Conservation (phyloP, 2,113 vertebrate genomes). For the Onychorhynchus coronatus region DNA sequence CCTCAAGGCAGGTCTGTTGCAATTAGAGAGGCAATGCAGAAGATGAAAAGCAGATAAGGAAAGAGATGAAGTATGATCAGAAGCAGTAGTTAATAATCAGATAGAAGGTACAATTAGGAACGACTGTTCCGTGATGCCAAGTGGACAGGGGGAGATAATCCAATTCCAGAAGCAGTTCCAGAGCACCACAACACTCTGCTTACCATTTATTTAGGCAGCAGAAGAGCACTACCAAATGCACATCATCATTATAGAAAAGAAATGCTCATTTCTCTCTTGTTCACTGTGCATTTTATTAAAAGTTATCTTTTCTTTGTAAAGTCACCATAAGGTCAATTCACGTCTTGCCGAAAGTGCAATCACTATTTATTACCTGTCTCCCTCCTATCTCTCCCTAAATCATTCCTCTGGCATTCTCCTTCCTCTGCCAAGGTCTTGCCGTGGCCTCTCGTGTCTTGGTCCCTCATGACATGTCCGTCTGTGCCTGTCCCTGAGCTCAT, state of each 20-base stretch:
- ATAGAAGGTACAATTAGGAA: slow-evolving; percentile 22
- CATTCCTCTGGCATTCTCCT: background rate
- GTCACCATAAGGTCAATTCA: background rate
- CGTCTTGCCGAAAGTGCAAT: background rate
- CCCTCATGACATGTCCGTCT: rapidly evolving
- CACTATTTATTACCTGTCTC: background rate
- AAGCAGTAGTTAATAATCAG: background rate
- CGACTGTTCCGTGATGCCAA: background rate
- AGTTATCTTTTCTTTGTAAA: background rate
- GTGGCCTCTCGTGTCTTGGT: background rate
- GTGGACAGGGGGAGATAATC: slow-evolving; percentile 31
- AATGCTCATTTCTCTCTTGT: background rate
- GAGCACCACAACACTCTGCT: background rate
- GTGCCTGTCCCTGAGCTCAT: rapidly evolving
- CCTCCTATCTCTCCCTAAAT: background rate
- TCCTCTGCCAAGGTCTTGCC: background rate
- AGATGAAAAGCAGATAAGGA: slow-evolving; percentile 11
- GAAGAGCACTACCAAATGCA: background rate
- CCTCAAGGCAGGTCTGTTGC: background rate
- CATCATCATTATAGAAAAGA: background rate
- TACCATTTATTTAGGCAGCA: background rate
- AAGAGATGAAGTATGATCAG: background rate
- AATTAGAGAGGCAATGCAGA: background rate
- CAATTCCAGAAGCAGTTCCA: background rate
- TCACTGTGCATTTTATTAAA: slow-evolving; percentile 6